Evolutionary conservation across 64 coral and sea anemone genomes (phyloP), one percentile per base, ranked within the genome.

Genomic region (Platygyra sinensis): DNA sequence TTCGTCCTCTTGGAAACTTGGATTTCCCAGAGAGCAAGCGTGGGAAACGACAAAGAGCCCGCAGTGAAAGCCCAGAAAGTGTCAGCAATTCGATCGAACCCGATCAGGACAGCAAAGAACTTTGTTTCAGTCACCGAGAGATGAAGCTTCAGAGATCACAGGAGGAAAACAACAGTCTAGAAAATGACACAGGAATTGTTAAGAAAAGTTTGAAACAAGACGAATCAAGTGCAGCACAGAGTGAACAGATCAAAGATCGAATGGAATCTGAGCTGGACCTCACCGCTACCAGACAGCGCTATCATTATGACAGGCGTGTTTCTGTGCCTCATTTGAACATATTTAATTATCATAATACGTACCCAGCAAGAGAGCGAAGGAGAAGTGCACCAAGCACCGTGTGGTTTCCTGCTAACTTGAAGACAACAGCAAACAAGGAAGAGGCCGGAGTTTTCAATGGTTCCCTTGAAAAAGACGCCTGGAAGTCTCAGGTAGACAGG

Each of bases 381-480:
- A 65, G 5, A 31, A 22, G 3, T 36, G 29, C 38, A 67, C 7
- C 30, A 46, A 85, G 64, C 25, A 71, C 81, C 8, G 62, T 85
- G 32, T 85, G 81, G 81, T 14, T 71, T 85, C 81, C 81, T 29
- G 20, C 27, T 50, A 3, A 71, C 3, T 42, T 83, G 33, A 36
- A 28, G 65, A 69, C 65, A 27, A 10, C 18, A 11, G 19, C 80
- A 22, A 85, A 31, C 2, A 63, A 85, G 50, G 12, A 85, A 13
- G 20, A 9, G 6, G 64, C 24, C 36, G 36, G 22, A 69, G 10
- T 51, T 51, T 10, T 39, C 36, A 36, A 16, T 71, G 81, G 42
- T 29, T 50, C 24, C 0, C 25, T 46, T n/a, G 42, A 39, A 52
- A 85, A 60, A 13, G 31, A 72, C 16, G 22, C 20, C 24, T 22